Base-by-base conservation (phyloP, 1,140 invertebrate species). In the Nixonia krombeini region DNA sequence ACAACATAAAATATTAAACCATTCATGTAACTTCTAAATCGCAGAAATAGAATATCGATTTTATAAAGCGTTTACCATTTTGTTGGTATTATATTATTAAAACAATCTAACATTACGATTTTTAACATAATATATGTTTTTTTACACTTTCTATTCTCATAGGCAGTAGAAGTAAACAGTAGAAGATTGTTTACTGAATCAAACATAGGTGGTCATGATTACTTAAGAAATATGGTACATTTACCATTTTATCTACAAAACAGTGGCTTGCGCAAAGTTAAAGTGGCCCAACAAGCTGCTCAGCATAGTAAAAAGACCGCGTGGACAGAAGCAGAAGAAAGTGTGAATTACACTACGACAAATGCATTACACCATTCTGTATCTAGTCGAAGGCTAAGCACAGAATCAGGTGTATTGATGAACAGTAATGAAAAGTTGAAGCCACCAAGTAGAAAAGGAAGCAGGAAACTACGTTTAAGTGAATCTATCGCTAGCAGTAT, bases 221-320 rank as follows among this genome's bases (percentile, higher is more conserved):
- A 98, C 78, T 85, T 99, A 23, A 90, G 95, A 17, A 99, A 99
- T 80, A 92, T 99, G 87, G 96, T 99, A 1, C 97, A 99, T 79
- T 86, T 99, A 59, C 98, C 97, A 0, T 99, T 99, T 85, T 99
- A 96, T 83, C 87, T 99, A 9, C 97, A 99, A 87, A 99, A 98
- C 84, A 96, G 96, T 10, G 96, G 95, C 4, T 81, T 99, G 37
- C 87, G 95, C 0, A 92, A 95, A 72, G 93, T 96, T 0, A 94
- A 95, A 79, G 86, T 92, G 15, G 94, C 95, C 0, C 94, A 95
- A 81, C 91, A 94, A 78, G 92, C 93, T 0, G 91, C 93, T 6
- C 76, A 89, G 18, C 82, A 81, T 10, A 76, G 64, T 25, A 83
- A 75, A 56, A 83, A 83, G 45, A 74, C 71, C 0, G 49, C 64